phyloP scores from a whole-genome alignment of 1,140 invertebrate genomes.

The Vanessa tameamea region DNA sequence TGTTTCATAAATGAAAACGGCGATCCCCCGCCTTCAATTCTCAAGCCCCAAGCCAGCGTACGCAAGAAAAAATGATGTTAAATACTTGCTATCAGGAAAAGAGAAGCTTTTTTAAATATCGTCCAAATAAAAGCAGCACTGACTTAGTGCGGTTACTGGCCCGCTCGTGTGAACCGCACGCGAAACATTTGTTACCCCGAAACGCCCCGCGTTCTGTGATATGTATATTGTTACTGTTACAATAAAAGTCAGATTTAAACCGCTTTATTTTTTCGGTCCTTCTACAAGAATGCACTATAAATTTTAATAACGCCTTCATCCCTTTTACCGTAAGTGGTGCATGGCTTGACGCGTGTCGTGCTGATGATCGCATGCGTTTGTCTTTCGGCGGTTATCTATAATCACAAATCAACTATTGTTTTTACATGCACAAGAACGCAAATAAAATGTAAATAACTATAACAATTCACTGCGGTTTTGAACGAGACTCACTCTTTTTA shows the following conservation, averaged over 20 bases:
- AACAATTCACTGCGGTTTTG: slow-evolving; percentile 17
- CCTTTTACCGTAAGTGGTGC: slow-evolving; percentile 69
- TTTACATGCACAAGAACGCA: slow-evolving; percentile 34
- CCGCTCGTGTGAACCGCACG: slow-evolving; percentile 51
- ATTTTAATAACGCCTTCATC: slow-evolving; percentile 47
- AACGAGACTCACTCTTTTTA: slow-evolving; percentile 17
- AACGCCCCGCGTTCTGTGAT: slow-evolving; percentile 80
- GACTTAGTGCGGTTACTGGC: slow-evolving; percentile 53
- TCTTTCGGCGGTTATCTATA: slow-evolving; percentile 54
- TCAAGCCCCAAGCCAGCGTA: slow-evolving; percentile 77
- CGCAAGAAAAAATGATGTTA: slow-evolving; percentile 77
- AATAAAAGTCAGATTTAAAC: slow-evolving; percentile 71
- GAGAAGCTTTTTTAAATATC: slow-evolving; percentile 48
- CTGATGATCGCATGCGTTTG: slow-evolving; percentile 68
- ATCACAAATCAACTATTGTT: slow-evolving; percentile 40
- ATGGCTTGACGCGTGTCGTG: slow-evolving; percentile 72
- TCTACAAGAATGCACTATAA: slow-evolving; percentile 56
- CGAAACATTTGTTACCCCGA: slow-evolving; percentile 56
- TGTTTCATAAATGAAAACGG: slow-evolving; percentile 83
- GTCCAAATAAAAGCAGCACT: slow-evolving; percentile 47
- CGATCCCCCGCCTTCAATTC: slow-evolving; percentile 79
- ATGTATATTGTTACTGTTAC: slow-evolving; percentile 79
- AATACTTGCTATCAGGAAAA: slow-evolving; percentile 37
- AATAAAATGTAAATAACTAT: slow-evolving; percentile 30
- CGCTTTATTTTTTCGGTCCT: slow-evolving; percentile 64